Base-by-base conservation (phyloP, 2,113 vertebrate genomes). In the Ptychochromis oligacanthus region DNA sequence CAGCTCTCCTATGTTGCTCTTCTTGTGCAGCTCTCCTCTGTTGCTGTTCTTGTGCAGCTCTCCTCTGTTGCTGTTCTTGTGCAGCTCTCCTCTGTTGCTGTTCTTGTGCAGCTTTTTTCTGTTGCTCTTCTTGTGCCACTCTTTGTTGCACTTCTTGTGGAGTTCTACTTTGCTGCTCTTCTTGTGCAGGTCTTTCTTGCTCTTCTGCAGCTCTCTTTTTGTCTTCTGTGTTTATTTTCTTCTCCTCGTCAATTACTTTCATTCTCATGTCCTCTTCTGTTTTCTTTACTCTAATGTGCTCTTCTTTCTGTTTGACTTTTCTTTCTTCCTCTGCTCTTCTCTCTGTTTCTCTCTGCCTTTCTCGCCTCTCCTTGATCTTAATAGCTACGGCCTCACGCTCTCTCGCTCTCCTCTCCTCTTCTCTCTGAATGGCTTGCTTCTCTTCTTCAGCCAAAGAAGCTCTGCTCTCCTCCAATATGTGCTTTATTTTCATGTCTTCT, bases 401-500 rank as follows among this genome's bases (percentile, higher is more conserved):
- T 59, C 65, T 86, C 6, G 76, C 80, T 61, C 90, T 92, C 67
- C 86, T 92, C 84, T 91, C 92, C 28, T 86, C 91, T 76, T 92
- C 90, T 79, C 89, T 91, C 79, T 85, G 86, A 67, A 75, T 26
- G 0, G 80, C 82, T 89, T 40, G 91, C 24, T 67, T 90, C 56
- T 91, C 85, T 72, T 93, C 91, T 61, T 93, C 84, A 74, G 81
- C 87, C 70, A 84, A 55, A 72, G 88, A 88, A 70, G 88, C 87
- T 83, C 79, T 89, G 5, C 82, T 95, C 17, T 92, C 82, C 28
- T 89, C 89, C 9, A 92, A 15, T 22, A 90, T 91, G 28, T 83
- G 65, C 78, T 91, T 87, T 34, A 84, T 85, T 87, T 20, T 88
- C 6, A 62, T 70, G 2, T 84, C 76, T 55, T 88, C 85, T 60